A percentile compares a stretch with the other conserved stretches of the same genome.
phyloP scores from a whole-genome alignment of 2,113 vertebrate species.

The Castor canadensis region DNA sequence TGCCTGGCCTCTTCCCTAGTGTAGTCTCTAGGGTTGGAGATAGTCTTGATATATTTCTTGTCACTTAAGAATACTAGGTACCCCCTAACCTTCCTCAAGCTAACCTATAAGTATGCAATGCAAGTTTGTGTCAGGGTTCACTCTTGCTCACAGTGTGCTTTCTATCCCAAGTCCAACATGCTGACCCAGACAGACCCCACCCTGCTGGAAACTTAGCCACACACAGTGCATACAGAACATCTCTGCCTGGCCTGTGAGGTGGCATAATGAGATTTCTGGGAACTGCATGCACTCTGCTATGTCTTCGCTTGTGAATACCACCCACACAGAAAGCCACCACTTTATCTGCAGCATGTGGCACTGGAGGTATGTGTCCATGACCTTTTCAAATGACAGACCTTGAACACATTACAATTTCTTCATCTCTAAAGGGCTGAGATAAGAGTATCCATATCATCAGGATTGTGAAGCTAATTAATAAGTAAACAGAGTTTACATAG shows the following conservation, averaged over 20 bases:
- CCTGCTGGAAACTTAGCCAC: background rate
- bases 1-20: background rate
- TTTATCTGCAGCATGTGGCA: background rate
- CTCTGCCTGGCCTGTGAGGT: background rate
- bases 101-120: background rate
- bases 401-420: background rate
- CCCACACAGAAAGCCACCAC: background rate
- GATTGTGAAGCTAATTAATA: background rate
- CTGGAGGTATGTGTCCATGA: background rate
- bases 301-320: slow-evolving; percentile 1
- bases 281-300: background rate
- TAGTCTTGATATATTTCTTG: background rate
- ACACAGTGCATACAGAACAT: background rate
- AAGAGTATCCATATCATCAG: background rate
- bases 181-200: background rate
- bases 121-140: background rate
- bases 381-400: background rate
- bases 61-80: background rate
- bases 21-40: background rate
- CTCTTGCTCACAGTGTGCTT: background rate
- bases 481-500: background rate
- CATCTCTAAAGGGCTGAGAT: background rate
- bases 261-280: background rate
- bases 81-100: background rate
- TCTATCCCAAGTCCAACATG: background rate